Base-by-base conservation (phyloP, 64 coral and sea anemone species). In the Anthopleura sola region DNA sequence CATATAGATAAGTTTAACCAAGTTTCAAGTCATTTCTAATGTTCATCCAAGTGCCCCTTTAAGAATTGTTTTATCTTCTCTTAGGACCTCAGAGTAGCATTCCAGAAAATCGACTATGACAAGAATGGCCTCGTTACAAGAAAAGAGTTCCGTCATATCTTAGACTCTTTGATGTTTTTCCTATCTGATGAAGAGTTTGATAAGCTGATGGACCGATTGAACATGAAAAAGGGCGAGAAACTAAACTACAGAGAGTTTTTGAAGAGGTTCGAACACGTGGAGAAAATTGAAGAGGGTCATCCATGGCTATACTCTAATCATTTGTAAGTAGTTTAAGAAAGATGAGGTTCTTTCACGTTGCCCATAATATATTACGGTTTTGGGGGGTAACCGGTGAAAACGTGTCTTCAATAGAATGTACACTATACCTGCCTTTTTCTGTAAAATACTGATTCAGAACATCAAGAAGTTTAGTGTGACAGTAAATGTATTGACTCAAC, bases 91-190 rank as follows among this genome's bases (percentile, higher is more conserved):
- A 82, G 92, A 36, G 95, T 78, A 75, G 95, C 95, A 24, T 98
- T 98, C 64, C 88, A 94, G 47, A 98, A 98, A 78, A 94, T 98
- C n/a, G 95, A 98, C 62, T 93, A 79, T 51, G 92, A 98, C 56
- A 93, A 86, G 46, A 93, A 98, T 71, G 95, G 95, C 23, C 51
- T 87, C 14, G 71, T 98, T 3, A 98, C 95, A 9, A 60, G 95
- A 56, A 58, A 80, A 13, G 95, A 98, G 84, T 94, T 98, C 48
- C 86, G 95, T 82, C 91, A 89, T 17, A 93, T 98, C 36, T 82
- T 98, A 33, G 92, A 98, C 44, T 94, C 92, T 21, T 79, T 98
- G 55, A 98, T 98, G 95, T 86, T 98, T 74, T 78, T 84, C 29
- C 33, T 94, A n/a, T 90, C 92, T 23, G 92, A 98, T 58, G 89